Evolutionary conservation across 1,140 invertebrate species (phyloP).

Genomic region (Acromyrmex heyeri): DNA sequence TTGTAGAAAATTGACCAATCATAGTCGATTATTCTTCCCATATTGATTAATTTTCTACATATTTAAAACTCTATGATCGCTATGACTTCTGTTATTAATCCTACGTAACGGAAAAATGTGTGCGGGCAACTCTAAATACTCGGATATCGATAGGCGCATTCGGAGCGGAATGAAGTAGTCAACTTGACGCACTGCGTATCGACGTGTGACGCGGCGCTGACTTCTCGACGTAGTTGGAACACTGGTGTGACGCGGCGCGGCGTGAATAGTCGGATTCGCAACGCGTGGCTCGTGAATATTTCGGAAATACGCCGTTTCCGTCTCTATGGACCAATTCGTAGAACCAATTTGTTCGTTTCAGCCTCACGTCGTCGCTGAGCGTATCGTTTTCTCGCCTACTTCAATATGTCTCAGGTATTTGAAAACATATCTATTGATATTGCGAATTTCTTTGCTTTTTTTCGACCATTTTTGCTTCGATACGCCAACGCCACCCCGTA

Average conservation of each 20-base stretch:
- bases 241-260: neutral
- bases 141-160: too few relatives aligned
- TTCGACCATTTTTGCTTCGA: neutral
- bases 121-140: too few relatives aligned
- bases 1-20: too few relatives aligned
- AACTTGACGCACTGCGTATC: neutral
- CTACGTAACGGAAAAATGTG: too few relatives aligned
- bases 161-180: neutral
- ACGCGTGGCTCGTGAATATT: neutral
- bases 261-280: neutral
- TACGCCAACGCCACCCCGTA: too few relatives aligned
- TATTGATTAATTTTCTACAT: too few relatives aligned
- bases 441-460: neutral
- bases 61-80: too few relatives aligned
- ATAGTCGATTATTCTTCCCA: too few relatives aligned
- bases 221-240: too few relatives aligned
- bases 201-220: neutral
- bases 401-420: constrained; percentile 3
- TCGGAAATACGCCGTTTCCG: neutral
- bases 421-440: constrained; percentile 16
- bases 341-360: neutral
- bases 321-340: neutral
- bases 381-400: neutral
- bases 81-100: too few relatives aligned
- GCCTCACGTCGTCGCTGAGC: neutral